These are phyloP conservation scores for Austrofundulus limnaeus DNA, from an alignment of 2,113 vertebrate species.

Conservation along the genomic window DNA sequence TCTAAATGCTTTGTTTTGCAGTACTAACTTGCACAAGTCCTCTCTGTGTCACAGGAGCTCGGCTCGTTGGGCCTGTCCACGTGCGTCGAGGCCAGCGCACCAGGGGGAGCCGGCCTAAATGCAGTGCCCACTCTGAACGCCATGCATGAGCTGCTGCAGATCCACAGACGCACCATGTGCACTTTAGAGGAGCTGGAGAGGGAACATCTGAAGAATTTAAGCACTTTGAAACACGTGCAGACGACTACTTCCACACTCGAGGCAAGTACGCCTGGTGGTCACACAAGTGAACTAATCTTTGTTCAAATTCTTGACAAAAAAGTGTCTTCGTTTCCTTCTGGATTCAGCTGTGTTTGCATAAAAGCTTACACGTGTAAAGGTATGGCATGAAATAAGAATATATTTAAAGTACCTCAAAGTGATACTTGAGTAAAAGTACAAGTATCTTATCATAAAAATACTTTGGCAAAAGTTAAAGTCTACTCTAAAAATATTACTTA, in stretches of 20 bases:
- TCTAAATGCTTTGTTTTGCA: neutral
- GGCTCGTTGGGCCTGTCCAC: slow-evolving; percentile 86
- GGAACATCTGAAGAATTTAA: slow-evolving; percentile 87
- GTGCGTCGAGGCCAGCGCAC: slow-evolving; percentile 77
- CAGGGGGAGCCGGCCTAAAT: slow-evolving; percentile 71
- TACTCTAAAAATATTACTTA: too few relatives aligned
- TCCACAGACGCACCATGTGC: slow-evolving; percentile 84
- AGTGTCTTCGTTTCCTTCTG: too few relatives aligned
- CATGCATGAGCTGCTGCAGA: slow-evolving; percentile 88
- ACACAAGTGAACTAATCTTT: neutral
- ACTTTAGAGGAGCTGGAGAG: slow-evolving; percentile 87
- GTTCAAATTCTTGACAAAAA: neutral
- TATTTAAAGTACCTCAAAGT: too few relatives aligned
- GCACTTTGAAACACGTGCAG: slow-evolving; percentile 90
- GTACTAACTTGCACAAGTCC: neutral
- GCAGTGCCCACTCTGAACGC: slow-evolving; percentile 85
- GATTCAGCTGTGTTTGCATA: too few relatives aligned
- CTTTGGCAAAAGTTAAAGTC: too few relatives aligned
- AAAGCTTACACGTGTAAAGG: too few relatives aligned
- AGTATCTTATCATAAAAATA: too few relatives aligned
- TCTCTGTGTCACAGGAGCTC: slow-evolving; percentile 81
- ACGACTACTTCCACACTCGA: slow-evolving; percentile 89
- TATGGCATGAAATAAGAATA: too few relatives aligned
- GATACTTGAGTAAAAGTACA: too few relatives aligned
- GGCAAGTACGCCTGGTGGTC: slow-evolving; percentile 65